Conservation (phyloP, 2,888 invertebrate species). For the Netelia fuscicornis region DNA sequence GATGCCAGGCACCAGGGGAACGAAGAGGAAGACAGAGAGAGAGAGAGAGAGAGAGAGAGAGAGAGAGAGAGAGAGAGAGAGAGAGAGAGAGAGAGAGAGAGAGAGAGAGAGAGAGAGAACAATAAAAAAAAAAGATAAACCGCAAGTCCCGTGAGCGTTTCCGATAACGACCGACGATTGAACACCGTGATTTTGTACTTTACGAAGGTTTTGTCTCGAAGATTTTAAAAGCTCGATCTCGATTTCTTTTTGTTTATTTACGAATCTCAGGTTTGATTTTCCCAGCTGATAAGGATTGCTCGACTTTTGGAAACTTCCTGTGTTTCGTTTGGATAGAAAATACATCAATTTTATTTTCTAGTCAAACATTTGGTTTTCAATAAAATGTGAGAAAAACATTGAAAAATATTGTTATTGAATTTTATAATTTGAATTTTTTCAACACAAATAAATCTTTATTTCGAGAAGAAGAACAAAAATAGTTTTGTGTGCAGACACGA, state of each 20-base stretch:
- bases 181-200: not conserved
- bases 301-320: too few species aligned
- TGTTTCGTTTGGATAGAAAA: too few species aligned
- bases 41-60: not conserved
- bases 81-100: not conserved
- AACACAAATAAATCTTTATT: not conserved
- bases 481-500: not conserved
- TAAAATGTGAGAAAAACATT: too few species aligned
- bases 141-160: not conserved
- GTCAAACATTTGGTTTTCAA: too few species aligned
- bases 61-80: not conserved
- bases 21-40: not conserved
- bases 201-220: not conserved
- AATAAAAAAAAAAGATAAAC: constrained; percentile 2
- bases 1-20: not conserved
- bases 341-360: too few species aligned
- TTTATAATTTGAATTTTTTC: too few species aligned
- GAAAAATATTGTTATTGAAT: too few species aligned
- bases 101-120: too few species aligned
- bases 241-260: not conserved
- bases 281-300: too few species aligned
- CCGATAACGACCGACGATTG: constrained; percentile 26
- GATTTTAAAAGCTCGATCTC: not conserved
- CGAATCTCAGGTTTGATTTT: not conserved
- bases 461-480: not conserved